Evolutionary conservation across 2,888 invertebrate species (phyloP).

Genomic region (Masnerella sp.): DNA sequence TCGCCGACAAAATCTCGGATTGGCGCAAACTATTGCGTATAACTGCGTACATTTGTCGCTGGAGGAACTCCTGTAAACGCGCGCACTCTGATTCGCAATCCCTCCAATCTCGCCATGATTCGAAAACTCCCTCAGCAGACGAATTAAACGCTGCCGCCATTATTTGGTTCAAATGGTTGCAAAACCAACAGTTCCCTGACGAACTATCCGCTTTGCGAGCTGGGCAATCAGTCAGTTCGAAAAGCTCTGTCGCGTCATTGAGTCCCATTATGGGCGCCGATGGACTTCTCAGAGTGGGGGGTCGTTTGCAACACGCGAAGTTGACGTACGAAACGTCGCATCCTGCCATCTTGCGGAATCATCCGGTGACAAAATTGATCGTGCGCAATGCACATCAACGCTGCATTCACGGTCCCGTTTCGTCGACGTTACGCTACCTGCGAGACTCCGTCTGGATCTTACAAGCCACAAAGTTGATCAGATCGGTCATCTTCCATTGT

Average conservation of each 20-base stretch:
- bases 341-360: neutral
- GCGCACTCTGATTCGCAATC: too few relatives aligned
- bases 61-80: neutral
- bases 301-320: neutral
- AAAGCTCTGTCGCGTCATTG: neutral
- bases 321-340: neutral
- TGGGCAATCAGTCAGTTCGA: neutral
- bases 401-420: neutral
- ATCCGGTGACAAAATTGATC: neutral
- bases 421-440: neutral
- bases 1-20: neutral
- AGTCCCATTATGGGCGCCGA: neutral
- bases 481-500: slow-evolving; percentile 22
- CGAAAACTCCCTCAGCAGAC: too few relatives aligned
- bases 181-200: neutral
- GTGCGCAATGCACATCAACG: neutral
- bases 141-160: too few relatives aligned
- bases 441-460: slow-evolving; percentile 20
- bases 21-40: neutral
- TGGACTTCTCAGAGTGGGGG: neutral
- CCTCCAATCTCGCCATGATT: too few relatives aligned
- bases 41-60: neutral
- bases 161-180: neutral
- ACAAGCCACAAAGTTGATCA: neutral
- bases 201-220: neutral